These are phyloP conservation scores for Mya arenaria DNA, from an alignment of 1,140 invertebrate genomes.

Conservation along the genomic window DNA sequence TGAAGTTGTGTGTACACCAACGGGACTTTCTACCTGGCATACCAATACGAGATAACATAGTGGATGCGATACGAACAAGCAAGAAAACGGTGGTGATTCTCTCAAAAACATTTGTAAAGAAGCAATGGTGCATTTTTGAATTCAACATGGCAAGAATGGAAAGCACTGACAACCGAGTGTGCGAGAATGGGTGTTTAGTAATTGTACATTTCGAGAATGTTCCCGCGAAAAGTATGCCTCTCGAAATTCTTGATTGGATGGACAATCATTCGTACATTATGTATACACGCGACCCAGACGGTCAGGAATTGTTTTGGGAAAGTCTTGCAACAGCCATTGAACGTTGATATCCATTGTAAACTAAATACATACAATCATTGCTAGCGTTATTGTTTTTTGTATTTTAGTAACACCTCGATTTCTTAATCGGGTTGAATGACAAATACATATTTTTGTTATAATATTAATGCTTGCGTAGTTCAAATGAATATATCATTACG, in stretches of 20 bases:
- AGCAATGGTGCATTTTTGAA: constrained; percentile 85
- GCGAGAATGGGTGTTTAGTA: neutral
- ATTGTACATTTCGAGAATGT: constrained; percentile 24
- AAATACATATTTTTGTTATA: too few species aligned
- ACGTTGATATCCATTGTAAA: too few species aligned
- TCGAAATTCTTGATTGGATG: constrained; percentile 26
- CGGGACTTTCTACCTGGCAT: constrained; percentile 71
- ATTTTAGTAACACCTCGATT: too few species aligned
- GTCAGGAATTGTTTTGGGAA: constrained; percentile 23
- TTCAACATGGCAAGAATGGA: constrained; percentile 54
- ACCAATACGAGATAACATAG: constrained; percentile 84
- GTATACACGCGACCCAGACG: neutral
- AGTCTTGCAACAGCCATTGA: too few species aligned
- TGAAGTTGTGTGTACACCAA: constrained; percentile 67
- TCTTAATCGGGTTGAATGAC: too few species aligned
- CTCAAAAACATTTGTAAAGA: constrained; percentile 84
- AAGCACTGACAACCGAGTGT: constrained; percentile 20
- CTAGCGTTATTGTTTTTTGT: too few species aligned
- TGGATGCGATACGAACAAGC: constrained; percentile 84
- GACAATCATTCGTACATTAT: constrained; percentile 25
- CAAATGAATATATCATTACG: too few species aligned
- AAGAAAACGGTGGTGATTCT: constrained; percentile 85
- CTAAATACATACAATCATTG: too few species aligned
- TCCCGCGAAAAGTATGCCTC: neutral
- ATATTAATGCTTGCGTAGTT: too few species aligned